Conservation (phyloP, 2,888 invertebrate species). For the Rhodophaea formosa region DNA sequence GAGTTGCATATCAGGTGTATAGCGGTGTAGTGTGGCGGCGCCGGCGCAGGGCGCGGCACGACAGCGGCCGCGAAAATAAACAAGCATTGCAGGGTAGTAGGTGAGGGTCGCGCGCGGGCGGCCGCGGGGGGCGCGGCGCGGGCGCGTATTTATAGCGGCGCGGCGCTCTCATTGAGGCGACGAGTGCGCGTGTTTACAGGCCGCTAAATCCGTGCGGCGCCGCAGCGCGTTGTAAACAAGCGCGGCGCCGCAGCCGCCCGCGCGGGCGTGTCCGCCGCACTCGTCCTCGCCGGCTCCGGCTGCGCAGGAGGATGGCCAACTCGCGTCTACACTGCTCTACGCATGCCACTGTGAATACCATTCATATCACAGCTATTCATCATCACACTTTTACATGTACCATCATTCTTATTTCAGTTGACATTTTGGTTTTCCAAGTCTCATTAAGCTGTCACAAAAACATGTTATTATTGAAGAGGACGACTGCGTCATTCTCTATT, state of each 20-base stretch:
- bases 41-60: conserved; percentile 3
- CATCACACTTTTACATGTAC: no score
- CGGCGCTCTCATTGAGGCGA: conserved; percentile 49
- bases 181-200: conserved; percentile 36
- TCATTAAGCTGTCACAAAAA: background rate
- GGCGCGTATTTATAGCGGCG: conserved; percentile 55
- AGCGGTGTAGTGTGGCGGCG: background rate
- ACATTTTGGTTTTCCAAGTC: no score
- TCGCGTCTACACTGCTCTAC: background rate
- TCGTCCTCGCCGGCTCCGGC: conserved; percentile 17
- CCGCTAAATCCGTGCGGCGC: conserved; percentile 38
- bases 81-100: conserved; percentile 59
- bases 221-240: conserved; percentile 34
- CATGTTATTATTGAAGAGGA: background rate
- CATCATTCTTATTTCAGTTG: no score
- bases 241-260: conserved; percentile 30
- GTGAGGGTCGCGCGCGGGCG: conserved; percentile 54
- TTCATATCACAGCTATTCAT: background rate
- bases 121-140: conserved; percentile 25
- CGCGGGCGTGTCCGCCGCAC: conserved; percentile 19
- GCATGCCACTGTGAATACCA: background rate
- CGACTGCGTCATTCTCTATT: conserved; percentile 1
- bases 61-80: conserved; percentile 37
- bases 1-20: no score
- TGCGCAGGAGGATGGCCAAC: conserved; percentile 12